Percentiles rank a stretch among this genome's conserved stretches.
Conservation (phyloP, 2,113 vertebrate species). For the Paradoxurus hermaphroditus region DNA sequence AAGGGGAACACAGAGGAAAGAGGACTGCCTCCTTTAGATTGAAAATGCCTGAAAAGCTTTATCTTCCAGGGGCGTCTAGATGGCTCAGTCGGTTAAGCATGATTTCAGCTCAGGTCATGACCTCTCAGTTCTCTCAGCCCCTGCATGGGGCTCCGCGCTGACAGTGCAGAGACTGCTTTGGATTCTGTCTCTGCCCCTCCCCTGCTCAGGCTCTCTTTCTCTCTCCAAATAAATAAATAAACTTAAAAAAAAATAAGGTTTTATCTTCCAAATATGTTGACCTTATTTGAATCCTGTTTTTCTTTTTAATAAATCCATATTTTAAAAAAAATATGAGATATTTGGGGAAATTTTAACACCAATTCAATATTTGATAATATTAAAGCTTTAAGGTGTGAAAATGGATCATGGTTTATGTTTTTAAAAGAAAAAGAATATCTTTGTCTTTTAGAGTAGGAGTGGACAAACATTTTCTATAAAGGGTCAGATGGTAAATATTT, state of each 20-base stretch:
- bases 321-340: neutral
- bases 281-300: neutral
- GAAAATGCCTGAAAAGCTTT: neutral
- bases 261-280: neutral
- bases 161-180: too few species aligned
- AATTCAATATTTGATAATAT: neutral
- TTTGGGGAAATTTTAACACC: neutral
- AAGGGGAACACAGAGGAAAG: neutral
- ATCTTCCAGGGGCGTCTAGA: too few species aligned
- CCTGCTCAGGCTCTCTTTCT: too few species aligned
- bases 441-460: neutral
- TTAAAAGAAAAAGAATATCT: neutral
- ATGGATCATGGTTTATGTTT: neutral
- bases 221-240: too few species aligned
- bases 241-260: too few species aligned
- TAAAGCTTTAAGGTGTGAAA: neutral
- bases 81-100: too few species aligned
- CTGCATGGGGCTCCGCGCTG: too few species aligned
- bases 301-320: neutral
- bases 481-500: neutral
- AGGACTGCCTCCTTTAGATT: neutral
- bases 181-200: too few species aligned
- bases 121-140: too few species aligned
- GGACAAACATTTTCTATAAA: neutral
- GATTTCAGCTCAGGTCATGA: too few species aligned